Conservation (phyloP, 2,113 vertebrate species). For the Nothoprocta pentlandii region DNA sequence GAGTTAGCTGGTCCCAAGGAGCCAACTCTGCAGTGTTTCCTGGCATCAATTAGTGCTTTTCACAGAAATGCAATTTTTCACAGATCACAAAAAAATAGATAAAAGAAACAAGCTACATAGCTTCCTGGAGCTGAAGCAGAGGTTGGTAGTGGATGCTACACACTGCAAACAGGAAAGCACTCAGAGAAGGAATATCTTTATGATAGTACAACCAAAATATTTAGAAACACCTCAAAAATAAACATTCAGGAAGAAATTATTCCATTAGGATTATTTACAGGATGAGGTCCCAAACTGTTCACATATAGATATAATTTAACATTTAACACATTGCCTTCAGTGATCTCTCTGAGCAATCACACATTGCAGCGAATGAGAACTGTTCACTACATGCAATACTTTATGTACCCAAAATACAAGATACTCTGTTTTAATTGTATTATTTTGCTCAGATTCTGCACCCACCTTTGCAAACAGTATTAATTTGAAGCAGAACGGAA, state of each 20-base stretch:
- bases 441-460: conserved; percentile 29
- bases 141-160: not conserved
- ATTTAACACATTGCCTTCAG: conserved; percentile 40
- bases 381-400: conserved; percentile 32
- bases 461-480: conserved; percentile 7
- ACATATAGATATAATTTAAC: conserved; percentile 25
- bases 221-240: conserved; percentile 44
- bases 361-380: not conserved
- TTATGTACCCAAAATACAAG: conserved; percentile 24
- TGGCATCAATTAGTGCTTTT: conserved; percentile 40
- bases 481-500: conserved; percentile 61
- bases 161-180: not conserved
- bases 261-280: not conserved
- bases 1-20: not conserved
- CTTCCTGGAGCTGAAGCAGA: not conserved
- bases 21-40: not conserved
- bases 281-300: conserved; percentile 15
- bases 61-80: conserved; percentile 14
- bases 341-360: not conserved
- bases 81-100: not conserved
- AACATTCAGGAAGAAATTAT: conserved; percentile 16
- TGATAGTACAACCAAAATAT: not conserved
- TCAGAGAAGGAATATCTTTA: not conserved
- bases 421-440: conserved; percentile 32
- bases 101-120: not conserved